A percentile compares a stretch with the other conserved stretches of the same genome.
phyloP scores from a whole-genome alignment of 2,888 invertebrate species.

The Bruchidius siliquastri region DNA sequence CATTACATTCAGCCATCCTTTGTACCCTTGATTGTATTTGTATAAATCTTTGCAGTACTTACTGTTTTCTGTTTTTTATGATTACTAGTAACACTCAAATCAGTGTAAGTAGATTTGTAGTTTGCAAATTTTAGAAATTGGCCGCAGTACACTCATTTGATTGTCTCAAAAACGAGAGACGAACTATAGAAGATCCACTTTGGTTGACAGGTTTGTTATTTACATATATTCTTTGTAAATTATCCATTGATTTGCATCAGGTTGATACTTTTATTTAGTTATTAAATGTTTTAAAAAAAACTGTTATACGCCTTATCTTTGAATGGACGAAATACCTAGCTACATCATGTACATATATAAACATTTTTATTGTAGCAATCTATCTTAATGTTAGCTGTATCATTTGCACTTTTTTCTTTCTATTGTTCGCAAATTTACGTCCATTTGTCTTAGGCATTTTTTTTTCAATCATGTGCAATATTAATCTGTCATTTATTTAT shows the following conservation, averaged over 20 bases:
- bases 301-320: slow-evolving; percentile 21
- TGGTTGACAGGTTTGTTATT: slow-evolving; percentile 25
- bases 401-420: slow-evolving; percentile 29
- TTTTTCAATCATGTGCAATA: slow-evolving; percentile 48
- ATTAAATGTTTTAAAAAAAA: background rate
- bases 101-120: background rate
- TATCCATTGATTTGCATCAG: slow-evolving; percentile 17
- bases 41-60: background rate
- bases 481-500: slow-evolving; percentile 50
- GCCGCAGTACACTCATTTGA: background rate
- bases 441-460: slow-evolving; percentile 47
- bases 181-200: slow-evolving; percentile 7
- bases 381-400: slow-evolving; percentile 37
- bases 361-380: slow-evolving; percentile 42
- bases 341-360: slow-evolving; percentile 44
- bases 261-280: slow-evolving; percentile 38
- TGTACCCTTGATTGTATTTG: background rate
- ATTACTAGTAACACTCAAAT: background rate
- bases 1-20: background rate
- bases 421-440: slow-evolving; percentile 37
- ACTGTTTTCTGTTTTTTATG: background rate
- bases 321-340: slow-evolving; percentile 45
- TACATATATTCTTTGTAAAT: slow-evolving; percentile 26
- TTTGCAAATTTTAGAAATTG: background rate
- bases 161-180: background rate